A percentile compares a stretch with the other conserved stretches of the same genome.
Conservation (phyloP, 2,113 vertebrate genomes). For the Peucedramus taeniatus region DNA sequence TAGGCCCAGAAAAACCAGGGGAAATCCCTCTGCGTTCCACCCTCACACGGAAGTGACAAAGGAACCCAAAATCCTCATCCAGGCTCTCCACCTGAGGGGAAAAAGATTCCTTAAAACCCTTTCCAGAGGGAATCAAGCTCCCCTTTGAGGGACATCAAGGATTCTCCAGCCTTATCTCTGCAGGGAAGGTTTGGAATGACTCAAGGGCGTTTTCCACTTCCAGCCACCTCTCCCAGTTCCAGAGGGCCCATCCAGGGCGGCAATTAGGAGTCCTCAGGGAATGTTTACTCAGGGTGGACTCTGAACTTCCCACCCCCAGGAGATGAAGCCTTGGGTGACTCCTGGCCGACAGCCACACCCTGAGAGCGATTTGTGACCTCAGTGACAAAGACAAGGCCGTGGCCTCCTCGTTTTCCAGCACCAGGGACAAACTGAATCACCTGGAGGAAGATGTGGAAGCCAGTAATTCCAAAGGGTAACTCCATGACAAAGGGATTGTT, state of each 20-base stretch:
- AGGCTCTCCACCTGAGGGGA: accelerated
- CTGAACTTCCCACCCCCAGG: not conserved
- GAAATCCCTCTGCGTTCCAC: not conserved
- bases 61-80: not conserved
- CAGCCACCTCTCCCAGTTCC: not conserved
- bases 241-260: not conserved
- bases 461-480: not conserved
- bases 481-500: not conserved
- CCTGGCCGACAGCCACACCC: not conserved
- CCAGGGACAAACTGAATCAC: not conserved
- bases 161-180: not conserved
- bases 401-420: not conserved
- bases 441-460: not conserved
- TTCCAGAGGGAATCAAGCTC: not conserved
- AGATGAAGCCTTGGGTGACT: not conserved
- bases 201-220: not conserved
- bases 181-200: not conserved
- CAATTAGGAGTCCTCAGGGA: not conserved
- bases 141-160: not conserved
- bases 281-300: not conserved
- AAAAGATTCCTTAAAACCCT: not conserved
- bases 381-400: not conserved
- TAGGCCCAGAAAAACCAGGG: not conserved
- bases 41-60: accelerated
- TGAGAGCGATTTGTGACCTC: not conserved